phyloP scores from a whole-genome alignment of 1,140 invertebrate genomes.

The Bombus pascuorum region DNA sequence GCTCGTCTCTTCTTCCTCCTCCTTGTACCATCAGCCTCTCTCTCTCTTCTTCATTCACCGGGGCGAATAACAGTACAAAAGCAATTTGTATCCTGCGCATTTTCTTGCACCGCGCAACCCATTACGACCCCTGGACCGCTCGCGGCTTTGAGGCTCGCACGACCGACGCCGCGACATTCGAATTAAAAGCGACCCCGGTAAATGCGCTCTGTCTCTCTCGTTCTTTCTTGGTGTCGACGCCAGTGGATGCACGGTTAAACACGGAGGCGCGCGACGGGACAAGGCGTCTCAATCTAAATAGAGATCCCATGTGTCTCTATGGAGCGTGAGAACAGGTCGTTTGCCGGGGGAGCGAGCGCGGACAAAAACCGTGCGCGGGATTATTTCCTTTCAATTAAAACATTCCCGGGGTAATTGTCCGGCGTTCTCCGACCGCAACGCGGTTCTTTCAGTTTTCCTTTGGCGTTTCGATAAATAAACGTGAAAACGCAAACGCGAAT shows the following conservation, averaged over 20 bases:
- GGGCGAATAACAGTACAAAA: neutral
- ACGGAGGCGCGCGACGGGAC: neutral
- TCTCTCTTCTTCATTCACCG: neutral
- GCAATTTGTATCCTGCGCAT: neutral
- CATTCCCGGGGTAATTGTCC: constrained; percentile 27
- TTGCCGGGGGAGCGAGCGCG: neutral
- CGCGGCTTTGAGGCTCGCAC: neutral
- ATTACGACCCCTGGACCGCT: neutral
- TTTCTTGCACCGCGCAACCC: neutral
- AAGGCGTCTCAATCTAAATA: constrained; percentile 27
- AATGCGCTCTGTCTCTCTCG: neutral
- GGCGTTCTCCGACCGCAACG: neutral
- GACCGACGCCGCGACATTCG: neutral
- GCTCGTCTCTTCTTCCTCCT: neutral
- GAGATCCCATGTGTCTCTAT: constrained; percentile 29
- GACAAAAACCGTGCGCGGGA: constrained; percentile 18
- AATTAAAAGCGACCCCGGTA: constrained; percentile 6
- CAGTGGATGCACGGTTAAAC: constrained; percentile 11
- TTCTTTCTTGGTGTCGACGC: constrained; percentile 1
- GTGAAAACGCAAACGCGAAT: neutral
- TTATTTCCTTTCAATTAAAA: constrained; percentile 42
- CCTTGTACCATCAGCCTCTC: neutral
- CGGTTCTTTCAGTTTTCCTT: neutral
- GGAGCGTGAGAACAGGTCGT: constrained; percentile 27
- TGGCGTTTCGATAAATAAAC: neutral